Evolutionary conservation across 1,140 invertebrate species (phyloP), one percentile per base, ranked within the genome.

Genomic region (Tigriopus japonicus): DNA sequence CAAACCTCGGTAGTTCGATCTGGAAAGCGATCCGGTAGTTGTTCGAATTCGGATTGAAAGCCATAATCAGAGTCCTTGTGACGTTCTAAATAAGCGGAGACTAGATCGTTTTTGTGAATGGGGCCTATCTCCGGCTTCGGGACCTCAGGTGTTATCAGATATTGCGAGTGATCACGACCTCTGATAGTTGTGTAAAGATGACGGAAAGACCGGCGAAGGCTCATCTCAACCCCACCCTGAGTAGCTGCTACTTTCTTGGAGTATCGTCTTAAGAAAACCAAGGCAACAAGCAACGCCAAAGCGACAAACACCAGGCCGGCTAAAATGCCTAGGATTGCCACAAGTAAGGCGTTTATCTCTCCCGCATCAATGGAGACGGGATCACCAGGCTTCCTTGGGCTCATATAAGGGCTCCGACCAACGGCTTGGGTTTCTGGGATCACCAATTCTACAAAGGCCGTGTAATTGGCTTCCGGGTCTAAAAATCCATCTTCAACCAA

Each of bases 41-140:
- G 73, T 67, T 75, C 86, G 69, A 88, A 89, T 69, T 90, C 86
- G 56, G 86, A 81, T 67, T 88, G 81, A 71, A 91, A 91, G 1
- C 85, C 85, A 67, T 86, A 87, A 69, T 89, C 87, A 0, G 83
- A 86, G 72, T 90, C 85, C 42, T 82, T 78, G 66, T 88, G 85
- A 23, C 86, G 74, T 63, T 87, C 84, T 0, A 82, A 75, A 65
- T 84, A 89, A 0, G 84, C 80, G 55, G 78, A 75, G 7, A 83
- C 75, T 1, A 91, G 72, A 17, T 87, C 80, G 2, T 74, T 71
- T 67, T 80, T 81, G 0, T 78, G 70, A 64, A 91, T 82, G 0
- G 86, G 84, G n/a, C 83, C 80, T 74, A 87, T 81, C 68, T 86
- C 84, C 0, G 85, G 83, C 0, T 84, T 83, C 65, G 80, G 80